Conservation (phyloP, 2,888 invertebrate genomes). For the Plagodis pulveraria region DNA sequence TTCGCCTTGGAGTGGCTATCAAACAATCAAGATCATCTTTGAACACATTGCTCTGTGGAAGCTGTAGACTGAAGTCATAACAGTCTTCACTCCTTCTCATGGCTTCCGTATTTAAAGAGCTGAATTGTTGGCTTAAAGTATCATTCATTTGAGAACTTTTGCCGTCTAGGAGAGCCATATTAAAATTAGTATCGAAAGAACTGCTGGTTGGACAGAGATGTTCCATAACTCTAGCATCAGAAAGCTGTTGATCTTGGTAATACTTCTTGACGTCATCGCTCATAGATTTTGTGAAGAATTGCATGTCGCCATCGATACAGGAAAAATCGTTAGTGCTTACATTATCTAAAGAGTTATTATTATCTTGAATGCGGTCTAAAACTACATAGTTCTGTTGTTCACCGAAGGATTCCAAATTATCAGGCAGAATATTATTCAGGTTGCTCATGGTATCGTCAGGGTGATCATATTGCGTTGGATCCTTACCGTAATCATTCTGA, state of each 20-base stretch:
- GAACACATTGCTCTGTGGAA: conserved; percentile 68
- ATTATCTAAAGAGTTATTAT: conserved; percentile 60
- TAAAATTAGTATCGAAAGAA: conserved; percentile 70
- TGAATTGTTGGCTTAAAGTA: conserved; percentile 65
- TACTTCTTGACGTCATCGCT: conserved; percentile 80
- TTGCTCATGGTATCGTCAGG: conserved; percentile 72
- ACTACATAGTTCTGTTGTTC: conserved; percentile 77
- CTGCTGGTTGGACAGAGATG: conserved; percentile 72
- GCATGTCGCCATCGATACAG: conserved; percentile 79
- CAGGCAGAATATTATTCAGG: conserved; percentile 72
- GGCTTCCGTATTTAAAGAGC: conserved; percentile 66
- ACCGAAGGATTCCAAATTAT: conserved; percentile 72
- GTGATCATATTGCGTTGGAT: conserved; percentile 54
- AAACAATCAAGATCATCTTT: conserved; percentile 75
- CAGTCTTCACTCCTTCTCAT: conserved; percentile 70
- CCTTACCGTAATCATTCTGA: conserved; percentile 59
- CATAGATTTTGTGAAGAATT: conserved; percentile 79
- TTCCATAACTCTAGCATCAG: conserved; percentile 68
- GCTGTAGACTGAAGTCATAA: conserved; percentile 72
- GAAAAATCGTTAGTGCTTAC: conserved; percentile 71
- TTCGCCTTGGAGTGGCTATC: conserved; percentile 69
- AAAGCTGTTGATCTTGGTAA: conserved; percentile 73
- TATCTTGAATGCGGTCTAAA: conserved; percentile 65
- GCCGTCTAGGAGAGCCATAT: conserved; percentile 69
- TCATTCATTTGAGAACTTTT: conserved; percentile 67